Base-by-base conservation (phyloP, 2,888 invertebrate genomes). In the Drosophila subquinaria region DNA sequence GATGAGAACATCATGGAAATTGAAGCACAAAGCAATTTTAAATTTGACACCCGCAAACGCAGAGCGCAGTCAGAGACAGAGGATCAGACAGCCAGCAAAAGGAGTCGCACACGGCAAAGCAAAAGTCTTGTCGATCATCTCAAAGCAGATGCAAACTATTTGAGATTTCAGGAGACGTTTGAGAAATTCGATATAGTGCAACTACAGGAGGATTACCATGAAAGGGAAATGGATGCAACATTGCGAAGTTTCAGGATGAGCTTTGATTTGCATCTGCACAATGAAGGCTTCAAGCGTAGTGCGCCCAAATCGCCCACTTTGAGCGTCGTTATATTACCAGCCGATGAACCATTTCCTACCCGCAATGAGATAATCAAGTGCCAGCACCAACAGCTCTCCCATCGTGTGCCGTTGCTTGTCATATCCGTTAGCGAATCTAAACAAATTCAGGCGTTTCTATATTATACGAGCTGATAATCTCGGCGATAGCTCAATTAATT, bases 351-450 rank as follows among this genome's bases (percentile, higher is more conserved):
- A 4, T 92, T 92, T 76, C 92, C 92, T 3, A 89, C 79, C 8
- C 83, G 91, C 42, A 67, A 80, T 27, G 88, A 91, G 57, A 85
- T 92, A 35, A 73, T 77, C 4, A 65, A 77, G 9, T 87, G 88
- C 11, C 87, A 89, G 57, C 70, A 80, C 4, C 79, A 83, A 48
- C 90, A 90, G 55, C 43, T 76, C 3, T 20, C 56, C 36, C 75
- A 81, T 36, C 73, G 76, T 4, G 88, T 83, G 4, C 92, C 92
- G 2, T 57, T 93, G 53, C 75, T 93, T 10, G 72, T 93, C 42
- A 73, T 91, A n/a, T 90, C 92, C n/a, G 84, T 92, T 11, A 92
- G 91, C 75, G 91, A 91, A 52, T 92, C 93, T 2, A 93, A 92
- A 60, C 92, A 93, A 66, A 89, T 93, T 64, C 93, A 92, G 62